Base-by-base conservation (phyloP, 2,797 vertebrate species). In the Sebastes cheni region DNA sequence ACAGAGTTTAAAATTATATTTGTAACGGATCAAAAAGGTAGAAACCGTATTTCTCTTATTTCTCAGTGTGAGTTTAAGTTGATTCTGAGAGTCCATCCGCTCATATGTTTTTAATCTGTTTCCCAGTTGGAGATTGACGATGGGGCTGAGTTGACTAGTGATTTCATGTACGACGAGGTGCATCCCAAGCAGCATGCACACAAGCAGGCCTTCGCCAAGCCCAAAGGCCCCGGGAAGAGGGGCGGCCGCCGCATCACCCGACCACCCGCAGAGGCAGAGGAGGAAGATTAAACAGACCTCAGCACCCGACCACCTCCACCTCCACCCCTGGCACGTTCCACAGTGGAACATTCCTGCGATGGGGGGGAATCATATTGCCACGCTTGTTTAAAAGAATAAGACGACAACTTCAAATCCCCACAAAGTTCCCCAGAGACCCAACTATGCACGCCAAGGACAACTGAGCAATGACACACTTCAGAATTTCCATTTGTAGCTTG, bases 131-230 rank as follows among this genome's bases (percentile, higher is more conserved):
- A 99, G 95, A 99, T 99, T 29, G 98, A 98, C 74, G 94, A 97
- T 1, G 99, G 99, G 8, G 97, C 98, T 2, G 99, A 99, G 16
- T 78, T 99, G 93, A 99, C 98, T 25, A 86, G 94, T n/a, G 99
- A 99, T 46, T 98, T 97, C 86, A 93, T 99, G 81, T 99, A 99
- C 29, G 97, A 98, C 30, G 99, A 99, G 94, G 97, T 99, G 65
- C 98, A 99, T 85, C 99, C 99, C 32, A 99, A 98, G 93, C 98
- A 99, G 89, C 97, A 99, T 1, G 98, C 97, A 22, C 97, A 99
- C 92, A 98, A 97, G 85, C 97, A 98, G 82, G 97, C 95, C 58
- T 99, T 99, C 84, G 96, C 98, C 87, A 99, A 99, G 85, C 99
- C 98, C 30, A 98, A 96, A 92, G 98, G 98, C 56, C 98, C 99